Evolutionary conservation across 2,888 invertebrate species (phyloP).

Genomic region (Bellardia bayeri): DNA sequence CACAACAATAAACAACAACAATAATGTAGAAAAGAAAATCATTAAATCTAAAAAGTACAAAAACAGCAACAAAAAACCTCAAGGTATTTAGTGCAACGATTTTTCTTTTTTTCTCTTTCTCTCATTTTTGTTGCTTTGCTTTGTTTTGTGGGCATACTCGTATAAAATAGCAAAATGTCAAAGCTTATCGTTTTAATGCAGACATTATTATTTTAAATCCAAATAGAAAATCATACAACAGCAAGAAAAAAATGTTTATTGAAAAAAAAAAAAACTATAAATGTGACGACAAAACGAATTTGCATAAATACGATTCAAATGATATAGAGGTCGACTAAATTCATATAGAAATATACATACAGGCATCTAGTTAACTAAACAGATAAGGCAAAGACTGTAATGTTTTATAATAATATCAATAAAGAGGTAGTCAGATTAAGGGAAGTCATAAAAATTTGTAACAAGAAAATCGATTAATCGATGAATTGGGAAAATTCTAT

Average conservation of each 20-base stretch:
- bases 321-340: constrained; percentile 51
- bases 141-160: constrained; percentile 25
- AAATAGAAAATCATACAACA: constrained; percentile 43
- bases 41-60: constrained; percentile 32
- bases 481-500: no score
- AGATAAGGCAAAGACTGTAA: constrained; percentile 11
- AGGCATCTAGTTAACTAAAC: constrained; percentile 31
- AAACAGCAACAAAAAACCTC: constrained; percentile 6
- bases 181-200: constrained; percentile 75
- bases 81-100: constrained; percentile 54
- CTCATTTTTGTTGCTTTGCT: not conserved
- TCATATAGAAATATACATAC: not conserved
- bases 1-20: not conserved
- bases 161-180: constrained; percentile 60
- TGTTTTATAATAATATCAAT: no score
- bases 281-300: constrained; percentile 67
- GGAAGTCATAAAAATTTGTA: no score
- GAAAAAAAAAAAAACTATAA: constrained; percentile 34
- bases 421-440: no score
- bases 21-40: constrained; percentile 37
- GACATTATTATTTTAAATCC: constrained; percentile 73
- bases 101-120: not conserved
- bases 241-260: not conserved
- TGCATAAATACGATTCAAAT: constrained; percentile 73
- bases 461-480: no score